Base-by-base conservation (phyloP, 2,113 vertebrate genomes). In the Rhinichthys klamathensis region DNA sequence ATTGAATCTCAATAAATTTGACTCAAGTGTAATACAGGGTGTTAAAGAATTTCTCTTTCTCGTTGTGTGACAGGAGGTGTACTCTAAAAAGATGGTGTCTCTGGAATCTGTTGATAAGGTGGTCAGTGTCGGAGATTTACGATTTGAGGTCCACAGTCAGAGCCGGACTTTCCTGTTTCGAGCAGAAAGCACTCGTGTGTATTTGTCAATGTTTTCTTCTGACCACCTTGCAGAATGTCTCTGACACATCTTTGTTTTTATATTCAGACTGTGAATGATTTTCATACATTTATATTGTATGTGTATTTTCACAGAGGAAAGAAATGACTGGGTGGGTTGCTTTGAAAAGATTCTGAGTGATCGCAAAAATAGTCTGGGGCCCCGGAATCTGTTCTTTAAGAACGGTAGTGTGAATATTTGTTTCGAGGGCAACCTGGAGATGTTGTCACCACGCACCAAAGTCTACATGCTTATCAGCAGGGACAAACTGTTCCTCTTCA, bases 111-210 rank as follows among this genome's bases (percentile, higher is more conserved):
- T 97, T 75, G 91, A 90, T 63, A 92, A 89, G 0, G 90, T 96
- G 2, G 4, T 90, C 67, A 85, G 88, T 2, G 44, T 90, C 0
- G 94, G 95, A 2, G 95, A 96, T 73, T 94, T 95, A 91, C 95
- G 95, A 73, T 96, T 96, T 4, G 96, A 96, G 89, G 95, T 96
- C 21, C 70, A 94, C 85, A 96, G 96, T 0, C 90, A 93, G 84
- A 95, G 93, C 73, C 91, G 96, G 82, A 95, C 92, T n/a, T 97
- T 97, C 0, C 88, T 93, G 16, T 97, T 97, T 82, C 92, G 95
- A 79, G 95, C 96, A 0, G 94, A 96, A 86, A 96, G 88, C 0
- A 95, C 95, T 0, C 92, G 96, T 96, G 88, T 89, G 93, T 41
- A 72, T 72, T 41, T 15, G n/a, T 23, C 58, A 41, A 3, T 67